A percentile compares a stretch with the other conserved stretches of the same genome.
These are phyloP conservation scores for Gambelia wislizenii DNA, from an alignment of 2,797 vertebrate species.

Conservation along the genomic window DNA sequence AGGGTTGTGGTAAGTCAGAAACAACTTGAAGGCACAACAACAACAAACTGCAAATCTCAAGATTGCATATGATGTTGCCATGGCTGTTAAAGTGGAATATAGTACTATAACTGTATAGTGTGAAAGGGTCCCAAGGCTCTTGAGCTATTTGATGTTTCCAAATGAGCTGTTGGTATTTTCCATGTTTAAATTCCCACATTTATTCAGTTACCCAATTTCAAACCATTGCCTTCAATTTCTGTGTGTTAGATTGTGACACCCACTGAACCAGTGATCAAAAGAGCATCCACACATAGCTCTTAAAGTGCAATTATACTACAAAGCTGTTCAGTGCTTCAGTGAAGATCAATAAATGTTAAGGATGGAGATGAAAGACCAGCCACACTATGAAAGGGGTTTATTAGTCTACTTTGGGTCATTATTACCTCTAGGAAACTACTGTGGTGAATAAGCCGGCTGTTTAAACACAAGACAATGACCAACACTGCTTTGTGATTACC, in stretches of 20 bases:
- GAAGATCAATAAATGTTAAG: constrained; percentile 29
- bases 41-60: no score
- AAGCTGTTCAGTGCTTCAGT: constrained; percentile 25
- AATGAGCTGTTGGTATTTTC: not conserved
- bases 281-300: not conserved
- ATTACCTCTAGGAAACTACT: constrained; percentile 20
- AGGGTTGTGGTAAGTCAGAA: no score
- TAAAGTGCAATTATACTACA: constrained; percentile 28
- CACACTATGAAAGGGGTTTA: constrained; percentile 31
- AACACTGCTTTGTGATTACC: constrained; percentile 45
- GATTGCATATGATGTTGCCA: no score
- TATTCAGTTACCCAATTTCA: not conserved
- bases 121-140: not conserved
- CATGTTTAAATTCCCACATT: not conserved
- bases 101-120: not conserved
- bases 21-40: no score
- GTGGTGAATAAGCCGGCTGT: constrained; percentile 32
- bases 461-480: constrained; percentile 39
- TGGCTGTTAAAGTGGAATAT: no score
- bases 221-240: not conserved
- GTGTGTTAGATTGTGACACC: not conserved
- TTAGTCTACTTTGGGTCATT: constrained; percentile 37
- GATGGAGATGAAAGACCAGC: constrained; percentile 34
- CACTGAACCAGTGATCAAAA: constrained; percentile 6
- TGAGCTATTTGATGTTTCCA: not conserved